These are phyloP conservation scores for Sphenopsis melanotis DNA, from an alignment of 2,797 vertebrate species.

Conservation along the genomic window DNA sequence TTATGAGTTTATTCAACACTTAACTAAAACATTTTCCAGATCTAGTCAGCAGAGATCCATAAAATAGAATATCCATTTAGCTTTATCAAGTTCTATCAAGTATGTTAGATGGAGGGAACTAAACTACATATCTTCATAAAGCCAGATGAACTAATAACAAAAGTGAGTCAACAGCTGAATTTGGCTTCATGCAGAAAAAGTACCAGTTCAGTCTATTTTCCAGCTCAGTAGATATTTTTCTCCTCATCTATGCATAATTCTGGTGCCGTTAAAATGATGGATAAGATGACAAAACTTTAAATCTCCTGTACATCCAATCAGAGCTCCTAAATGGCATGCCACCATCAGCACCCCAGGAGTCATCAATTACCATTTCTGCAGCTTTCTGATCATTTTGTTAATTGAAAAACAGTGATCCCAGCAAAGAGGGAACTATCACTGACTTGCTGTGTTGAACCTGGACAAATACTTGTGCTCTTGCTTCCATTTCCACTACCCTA, in stretches of 20 bases:
- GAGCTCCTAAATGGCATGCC: accelerated
- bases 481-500: background rate
- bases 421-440: background rate
- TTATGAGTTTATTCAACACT: background rate
- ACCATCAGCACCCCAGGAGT: background rate
- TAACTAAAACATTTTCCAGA: background rate
- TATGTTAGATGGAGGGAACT: background rate
- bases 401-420: background rate
- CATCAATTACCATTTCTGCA: background rate
- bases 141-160: background rate
- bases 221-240: background rate
- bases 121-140: background rate
- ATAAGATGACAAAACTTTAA: background rate
- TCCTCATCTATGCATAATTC: background rate
- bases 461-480: background rate
- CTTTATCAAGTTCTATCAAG: background rate
- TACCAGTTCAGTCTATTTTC: background rate
- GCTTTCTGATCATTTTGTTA: background rate
- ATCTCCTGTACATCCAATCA: background rate
- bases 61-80: background rate
- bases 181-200: background rate
- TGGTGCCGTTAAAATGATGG: background rate
- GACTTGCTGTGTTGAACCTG: background rate
- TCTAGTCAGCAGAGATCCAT: background rate
- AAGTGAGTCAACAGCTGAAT: background rate